Evolutionary conservation across 1,140 invertebrate species (phyloP), one percentile per base, ranked within the genome.

Genomic region (Trachelipus rathkii): DNA sequence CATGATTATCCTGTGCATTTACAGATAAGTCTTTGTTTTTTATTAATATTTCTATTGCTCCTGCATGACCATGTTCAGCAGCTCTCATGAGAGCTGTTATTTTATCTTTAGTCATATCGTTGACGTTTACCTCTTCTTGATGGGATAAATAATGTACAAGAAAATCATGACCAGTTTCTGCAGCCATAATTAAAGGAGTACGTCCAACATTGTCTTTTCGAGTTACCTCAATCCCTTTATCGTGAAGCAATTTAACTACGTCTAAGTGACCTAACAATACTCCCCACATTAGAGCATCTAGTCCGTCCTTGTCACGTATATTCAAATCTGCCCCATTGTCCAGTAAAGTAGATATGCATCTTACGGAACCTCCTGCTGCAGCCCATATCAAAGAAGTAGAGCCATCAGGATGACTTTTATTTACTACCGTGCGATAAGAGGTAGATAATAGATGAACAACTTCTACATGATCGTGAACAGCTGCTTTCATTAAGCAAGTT

Each of bases 401-500:
- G 19, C 80, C 77, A 60, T 81, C 80, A 6, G 77, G 73, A 44
- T 78, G 77, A 13, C 24, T 33, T 67, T 81, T 81, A 70, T 81
- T 77, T 19, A 81, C 70, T 5, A 77, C 50, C n/a, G 80, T 81
- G 44, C 80, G 72, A 46, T 81, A 81, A 45, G 80, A 81, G 11
- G 72, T 60, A 0, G 74, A 21, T 0, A 81, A 67, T 23, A 78
- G 75, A 60, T 79, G 78, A 13, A 82, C 81, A 5, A 82, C 81
- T 15, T 72, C 53, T 2, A 77, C 74, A 23, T 82, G 82, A 19
- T 81, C 81, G 66, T 82, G 77, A 15, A 82, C 81, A 4, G 79
- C 74, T 10, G 82, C 82, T 66, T 82, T 81, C 70, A 82, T 81
- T 68, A 82, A 80, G 2, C 82, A 77, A 19, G 80, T 80, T 19